Base-by-base conservation (phyloP, 2,888 invertebrate genomes). In the Pyrocoelia pectoralis region DNA sequence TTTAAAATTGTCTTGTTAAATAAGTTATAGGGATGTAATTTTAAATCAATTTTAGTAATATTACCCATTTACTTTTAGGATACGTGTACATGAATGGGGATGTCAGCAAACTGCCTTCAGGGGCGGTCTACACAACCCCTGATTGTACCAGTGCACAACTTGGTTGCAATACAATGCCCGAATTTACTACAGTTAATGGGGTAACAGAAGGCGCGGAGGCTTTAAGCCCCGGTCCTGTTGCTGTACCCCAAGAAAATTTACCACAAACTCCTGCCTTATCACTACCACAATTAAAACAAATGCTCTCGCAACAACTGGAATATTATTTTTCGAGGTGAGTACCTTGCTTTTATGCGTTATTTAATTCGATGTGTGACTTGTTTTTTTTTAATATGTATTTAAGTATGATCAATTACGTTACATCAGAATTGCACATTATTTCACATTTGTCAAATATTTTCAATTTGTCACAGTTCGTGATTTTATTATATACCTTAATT, bases 281-380 rank as follows among this genome's bases (percentile, higher is more conserved):
- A 68, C 83, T 91, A 78, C 90, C 91, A 72, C 89, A 92, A 81
- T 84, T 94, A 49, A 90, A 91, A 82, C 88, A 88, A 76, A 86
- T 90, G 87, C 86, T 95, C 75, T 90, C 90, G 72, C 87, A 88
- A 59, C 94, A 94, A 81, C 86, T 95, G 75, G 94, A 95, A 83
- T 94, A 93, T 80, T 95, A 94, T 82, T 94, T 95, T 83, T 94
- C 93, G 75, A 89, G 93, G 93, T 93, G 79, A 76, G 74, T 71
- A 8, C 24, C 12, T 18, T n/a, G n/a, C n/a, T n/a, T n/a, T 24
- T n/a, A 19, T 3, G 19, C 24, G 0, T 52, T n/a, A 10, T 18
- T 4, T 38, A 40, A 12, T 53, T 50, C n/a, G n/a, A n/a, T n/a
- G n/a, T n/a, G n/a, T n/a, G n/a, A n/a, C n/a, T n/a, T n/a, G n/a